Base-by-base conservation (phyloP, 2,888 invertebrate genomes). In the Drepanosiphum platanoidis region DNA sequence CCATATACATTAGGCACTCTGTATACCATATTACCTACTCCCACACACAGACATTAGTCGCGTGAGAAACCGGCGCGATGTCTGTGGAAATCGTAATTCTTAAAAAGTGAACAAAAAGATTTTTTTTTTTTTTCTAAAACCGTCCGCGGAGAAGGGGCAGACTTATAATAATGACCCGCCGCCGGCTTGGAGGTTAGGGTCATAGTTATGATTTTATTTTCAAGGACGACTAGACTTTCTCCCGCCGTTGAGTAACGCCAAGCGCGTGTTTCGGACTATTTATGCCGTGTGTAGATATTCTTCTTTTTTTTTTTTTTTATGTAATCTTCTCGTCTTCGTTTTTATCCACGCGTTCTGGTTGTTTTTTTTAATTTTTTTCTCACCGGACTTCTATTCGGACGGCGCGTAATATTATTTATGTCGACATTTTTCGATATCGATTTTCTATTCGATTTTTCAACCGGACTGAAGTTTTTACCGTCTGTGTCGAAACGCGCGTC, bases 171-270 rank as follows among this genome's bases (percentile, higher is more conserved):
- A 84, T 77, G 84, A 84, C 34, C 75, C 68, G 83, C 64, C 74
- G 77, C 36, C 68, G 46, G 77, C 84, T n/a, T 58, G 30, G 84
- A 84, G 84, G 84, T 84, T 84, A 84, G 84, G 84, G 84, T 84
- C 84, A 84, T 70, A 68, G 42, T 18, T 5, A 36, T 66, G 52
- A 68, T 75, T 75, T 84, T 75, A 34, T 75, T 77, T 84, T 84
- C 84, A 84, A 84, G 84, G 84, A 84, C 84, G 77, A 70, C 84
- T 77, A 84, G 84, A 84, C 84, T 84, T 84, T 84, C 84, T 84
- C 84, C 52, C 46, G 68, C 58, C 27, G 75, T 84, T 84, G 77
- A 84, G 77, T 70, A 84, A 84, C 52, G n/a, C 18, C 66, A 7
- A 27, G 13, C 39, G 78, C 30, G 42, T 8, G n/a, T 61, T 34